Evolutionary conservation across 2,888 invertebrate species (phyloP).

Genomic region (Zygaena filipendulae): DNA sequence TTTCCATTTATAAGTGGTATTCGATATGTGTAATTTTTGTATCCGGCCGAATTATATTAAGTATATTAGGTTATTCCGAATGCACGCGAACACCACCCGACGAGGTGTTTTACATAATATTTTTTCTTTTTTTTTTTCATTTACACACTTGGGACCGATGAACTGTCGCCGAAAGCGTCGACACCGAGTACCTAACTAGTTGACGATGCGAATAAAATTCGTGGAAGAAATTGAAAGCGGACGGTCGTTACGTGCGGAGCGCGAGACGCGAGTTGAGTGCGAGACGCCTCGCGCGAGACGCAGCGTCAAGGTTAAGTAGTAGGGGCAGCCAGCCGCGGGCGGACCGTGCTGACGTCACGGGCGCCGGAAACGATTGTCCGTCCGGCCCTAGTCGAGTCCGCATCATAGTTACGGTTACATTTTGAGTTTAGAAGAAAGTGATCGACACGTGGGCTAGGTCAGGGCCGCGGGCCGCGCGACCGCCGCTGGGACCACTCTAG

Average conservation of each 20-base stretch:
- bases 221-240: too few species aligned
- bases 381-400: too few species aligned
- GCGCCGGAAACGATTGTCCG: constrained; percentile 64
- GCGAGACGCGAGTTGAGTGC: too few species aligned
- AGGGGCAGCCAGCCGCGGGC: constrained; percentile 54
- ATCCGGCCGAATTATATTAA: constrained; percentile 41
- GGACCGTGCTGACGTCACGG: constrained; percentile 61
- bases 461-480: constrained; percentile 27
- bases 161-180: too few species aligned
- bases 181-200: too few species aligned
- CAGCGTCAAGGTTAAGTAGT: constrained; percentile 51
- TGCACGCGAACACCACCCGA: constrained; percentile 11
- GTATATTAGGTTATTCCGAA: constrained; percentile 8
- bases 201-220: too few species aligned
- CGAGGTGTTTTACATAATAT: too few species aligned
- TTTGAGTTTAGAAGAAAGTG: constrained; percentile 67
- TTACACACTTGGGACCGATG: too few species aligned
- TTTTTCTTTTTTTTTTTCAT: too few species aligned
- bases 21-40: constrained; percentile 55
- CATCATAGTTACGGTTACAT: constrained; percentile 64
- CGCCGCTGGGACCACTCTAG: neutral
- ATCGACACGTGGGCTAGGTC: constrained; percentile 51
- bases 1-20: constrained; percentile 54
- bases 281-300: constrained; percentile 15
- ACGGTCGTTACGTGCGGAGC: too few species aligned